Percentiles rank a stretch among this genome's conserved stretches.
These are phyloP conservation scores for Ecdyonurus torrentis DNA, from an alignment of 2,888 invertebrate genomes.

Conservation along the genomic window DNA sequence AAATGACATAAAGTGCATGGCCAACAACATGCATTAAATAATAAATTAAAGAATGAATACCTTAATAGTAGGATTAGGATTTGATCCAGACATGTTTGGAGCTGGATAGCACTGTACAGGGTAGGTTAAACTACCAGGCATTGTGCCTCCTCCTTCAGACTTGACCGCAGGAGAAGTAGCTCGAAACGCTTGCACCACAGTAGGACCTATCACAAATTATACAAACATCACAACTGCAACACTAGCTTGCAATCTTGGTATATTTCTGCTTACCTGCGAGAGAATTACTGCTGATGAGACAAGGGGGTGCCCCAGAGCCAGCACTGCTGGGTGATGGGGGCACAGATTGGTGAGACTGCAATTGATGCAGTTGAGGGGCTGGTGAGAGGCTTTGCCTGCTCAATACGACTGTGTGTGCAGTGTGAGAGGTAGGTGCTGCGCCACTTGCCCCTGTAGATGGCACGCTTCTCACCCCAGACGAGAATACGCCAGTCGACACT, in stretches of 20 bases:
- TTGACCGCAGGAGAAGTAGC: constrained; percentile 5
- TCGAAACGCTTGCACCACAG: neutral
- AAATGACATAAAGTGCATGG: too few species aligned
- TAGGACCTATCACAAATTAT: too few species aligned
- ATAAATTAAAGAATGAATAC: constrained; percentile 15
- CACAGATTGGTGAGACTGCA: neutral
- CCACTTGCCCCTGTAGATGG: neutral
- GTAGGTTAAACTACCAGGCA: constrained; percentile 30
- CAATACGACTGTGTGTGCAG: neutral
- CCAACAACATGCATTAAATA: neutral
- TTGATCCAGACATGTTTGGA: constrained; percentile 13
- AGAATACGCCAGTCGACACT: constrained; percentile 2
- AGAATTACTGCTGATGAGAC: neutral
- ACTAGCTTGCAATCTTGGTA: too few species aligned
- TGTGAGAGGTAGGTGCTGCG: neutral
- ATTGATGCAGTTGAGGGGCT: neutral
- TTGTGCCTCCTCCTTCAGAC: constrained; percentile 13
- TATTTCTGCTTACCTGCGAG: neutral
- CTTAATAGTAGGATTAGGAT: constrained; percentile 23
- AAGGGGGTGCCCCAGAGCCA: neutral
- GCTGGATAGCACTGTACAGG: constrained; percentile 15
- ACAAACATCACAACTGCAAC: too few species aligned
- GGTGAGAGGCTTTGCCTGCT: neutral
- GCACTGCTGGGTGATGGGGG: neutral
- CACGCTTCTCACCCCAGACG: neutral